These are phyloP conservation scores for Eristalis arbustorum DNA, from an alignment of 2,888 invertebrate species.

Conservation along the genomic window DNA sequence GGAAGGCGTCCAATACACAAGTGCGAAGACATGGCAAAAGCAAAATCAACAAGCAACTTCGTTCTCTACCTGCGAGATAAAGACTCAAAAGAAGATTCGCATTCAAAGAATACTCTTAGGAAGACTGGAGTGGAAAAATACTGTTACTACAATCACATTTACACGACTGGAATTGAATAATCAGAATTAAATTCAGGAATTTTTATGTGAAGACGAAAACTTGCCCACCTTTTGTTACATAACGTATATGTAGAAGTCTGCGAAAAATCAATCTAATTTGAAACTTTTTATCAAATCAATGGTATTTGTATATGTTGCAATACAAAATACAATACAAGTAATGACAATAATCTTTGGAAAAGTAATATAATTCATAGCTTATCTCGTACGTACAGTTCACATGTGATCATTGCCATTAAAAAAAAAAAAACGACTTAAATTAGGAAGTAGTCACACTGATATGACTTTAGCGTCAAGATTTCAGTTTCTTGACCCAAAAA, in stretches of 20 bases:
- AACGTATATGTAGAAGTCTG: constrained; percentile 26
- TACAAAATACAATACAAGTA: neutral
- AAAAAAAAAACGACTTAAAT: neutral
- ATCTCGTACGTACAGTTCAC: neutral
- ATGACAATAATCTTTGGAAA: neutral
- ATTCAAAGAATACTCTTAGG: neutral
- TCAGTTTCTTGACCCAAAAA: constrained; percentile 40
- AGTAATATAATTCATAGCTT: neutral
- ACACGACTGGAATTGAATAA: neutral
- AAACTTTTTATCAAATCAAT: neutral
- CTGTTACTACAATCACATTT: neutral
- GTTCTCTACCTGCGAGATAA: neutral
- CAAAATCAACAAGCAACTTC: constrained; percentile 5
- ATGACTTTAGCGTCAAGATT: neutral
- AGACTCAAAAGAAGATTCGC: constrained; percentile 25
- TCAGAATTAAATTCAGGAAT: neutral
- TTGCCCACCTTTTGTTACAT: constrained; percentile 34
- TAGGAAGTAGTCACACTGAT: neutral
- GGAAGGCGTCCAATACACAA: constrained; percentile 42
- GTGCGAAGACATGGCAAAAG: neutral
- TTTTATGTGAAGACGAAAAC: neutral
- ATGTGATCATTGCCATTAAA: constrained; percentile 4
- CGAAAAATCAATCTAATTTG: constrained; percentile 53
- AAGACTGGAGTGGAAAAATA: constrained; percentile 58
- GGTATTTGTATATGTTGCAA: neutral